phyloP scores from a whole-genome alignment of 2,888 invertebrate species.

The Spatulosminthurus flaviceps region DNA sequence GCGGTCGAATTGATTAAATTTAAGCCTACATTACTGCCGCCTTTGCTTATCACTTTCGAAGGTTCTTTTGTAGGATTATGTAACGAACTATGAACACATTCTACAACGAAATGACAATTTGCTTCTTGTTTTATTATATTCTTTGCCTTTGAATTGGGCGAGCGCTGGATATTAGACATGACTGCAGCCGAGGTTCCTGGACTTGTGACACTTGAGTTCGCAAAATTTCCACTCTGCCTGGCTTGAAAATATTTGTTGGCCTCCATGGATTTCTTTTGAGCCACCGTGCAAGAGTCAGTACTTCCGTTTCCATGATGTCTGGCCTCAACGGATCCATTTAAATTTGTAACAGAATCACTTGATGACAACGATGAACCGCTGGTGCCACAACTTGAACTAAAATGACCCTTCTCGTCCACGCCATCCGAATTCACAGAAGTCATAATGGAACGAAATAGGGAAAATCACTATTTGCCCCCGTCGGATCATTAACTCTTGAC shows the following conservation, averaged over 20 bases:
- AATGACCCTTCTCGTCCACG: not conserved
- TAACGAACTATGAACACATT: not conserved
- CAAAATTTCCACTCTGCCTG: not conserved
- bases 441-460: not conserved
- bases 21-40: not conserved
- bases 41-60: not conserved
- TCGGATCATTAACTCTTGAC: too few species aligned
- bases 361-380: not conserved
- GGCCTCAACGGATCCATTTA: not conserved
- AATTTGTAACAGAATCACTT: not conserved
- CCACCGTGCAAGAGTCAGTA: not conserved
- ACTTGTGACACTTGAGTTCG: not conserved
- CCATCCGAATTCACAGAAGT: constrained; percentile 31
- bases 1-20: not conserved
- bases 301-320: not conserved
- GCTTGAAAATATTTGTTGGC: not conserved
- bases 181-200: not conserved
- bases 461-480: too few species aligned
- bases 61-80: not conserved
- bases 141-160: not conserved
- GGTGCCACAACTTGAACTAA: not conserved
- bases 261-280: not conserved
- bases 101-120: not conserved
- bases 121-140: not conserved
- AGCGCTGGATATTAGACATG: constrained; percentile 15